Base-by-base conservation (phyloP, 2,113 vertebrate genomes). In the Arizona elegans region DNA sequence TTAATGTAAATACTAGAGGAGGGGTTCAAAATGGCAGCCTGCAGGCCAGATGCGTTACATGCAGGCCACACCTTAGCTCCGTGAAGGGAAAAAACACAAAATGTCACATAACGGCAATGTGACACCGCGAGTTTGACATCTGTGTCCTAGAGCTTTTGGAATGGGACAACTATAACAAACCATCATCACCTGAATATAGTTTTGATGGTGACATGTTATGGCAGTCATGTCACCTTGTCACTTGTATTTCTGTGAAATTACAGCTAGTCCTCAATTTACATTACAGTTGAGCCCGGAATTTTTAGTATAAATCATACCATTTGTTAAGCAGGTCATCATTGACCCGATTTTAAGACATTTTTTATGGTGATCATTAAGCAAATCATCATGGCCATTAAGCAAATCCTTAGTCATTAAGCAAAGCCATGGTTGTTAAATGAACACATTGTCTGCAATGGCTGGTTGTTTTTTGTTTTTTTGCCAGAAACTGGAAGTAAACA, bases 201-300 rank as follows among this genome's bases (percentile, higher is more conserved):
- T 75, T 75, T 19, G n/a, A 53, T 54, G 12, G 50, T 87, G 86
- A 53, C 94, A 88, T 88, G 88, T 95, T 91, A 89, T 59, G 24
- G 17, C 89, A 92, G 88, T 86, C 92, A 17, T 94, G 70, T 93
- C 93, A 93, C 93, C 92, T 94, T 95, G 92, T 94, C 81, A 75
- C 17, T 75, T 58, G 86, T 85, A 88, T 58, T 91, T 85, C 86
- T 88, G n/a, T 33, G 54, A 93, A 59, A 86, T 47, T 53, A 21
- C 12, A 23, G 58, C 8, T 24, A 23, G 58, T 24, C 58, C 58
- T 59, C 23, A 59, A 59, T 24, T 59, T 59, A 65, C 62, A 12
- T 26, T 65, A 29, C 11, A 65, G 5, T 13, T n/a, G 62, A 65
- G 11, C 26, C 62, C 29, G 62, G 26, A 65, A 13, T 65, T 65